Conservation (phyloP, 2,888 invertebrate genomes). For the Psylliodes chrysocephalus region DNA sequence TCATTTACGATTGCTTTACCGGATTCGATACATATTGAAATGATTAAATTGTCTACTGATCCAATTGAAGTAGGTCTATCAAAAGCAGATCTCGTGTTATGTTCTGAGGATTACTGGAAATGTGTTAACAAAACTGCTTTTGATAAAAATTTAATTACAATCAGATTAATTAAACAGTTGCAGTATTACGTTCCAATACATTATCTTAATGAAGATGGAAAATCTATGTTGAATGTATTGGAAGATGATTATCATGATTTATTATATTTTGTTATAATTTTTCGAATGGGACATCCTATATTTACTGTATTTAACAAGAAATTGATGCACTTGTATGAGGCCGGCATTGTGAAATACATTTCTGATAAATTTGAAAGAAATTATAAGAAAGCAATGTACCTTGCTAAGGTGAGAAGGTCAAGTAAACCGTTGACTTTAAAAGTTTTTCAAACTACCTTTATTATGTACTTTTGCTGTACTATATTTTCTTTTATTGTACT, state of each 20-base stretch:
- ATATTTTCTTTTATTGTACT: not conserved
- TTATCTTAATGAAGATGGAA: constrained; percentile 26
- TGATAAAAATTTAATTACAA: constrained; percentile 16
- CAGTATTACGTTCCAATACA: constrained; percentile 21
- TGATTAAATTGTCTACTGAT: constrained; percentile 1
- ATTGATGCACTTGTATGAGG: constrained; percentile 2
- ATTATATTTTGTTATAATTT: constrained; percentile 1
- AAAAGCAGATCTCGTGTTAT: not conserved
- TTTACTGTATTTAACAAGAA: not conserved
- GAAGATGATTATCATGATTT: constrained; percentile 1
- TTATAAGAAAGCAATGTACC: not conserved
- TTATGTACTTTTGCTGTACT: not conserved
- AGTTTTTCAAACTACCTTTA: not conserved
- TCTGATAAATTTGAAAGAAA: constrained; percentile 2
- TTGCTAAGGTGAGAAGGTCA: not conserved
- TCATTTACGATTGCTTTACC: constrained; percentile 15
- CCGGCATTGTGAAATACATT: not conserved
- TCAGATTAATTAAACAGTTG: constrained; percentile 12
- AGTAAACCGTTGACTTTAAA: not conserved
- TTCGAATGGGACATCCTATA: not conserved
- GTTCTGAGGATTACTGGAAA: not conserved
- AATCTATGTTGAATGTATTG: constrained; percentile 20
- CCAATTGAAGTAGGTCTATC: not conserved
- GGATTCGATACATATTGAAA: not conserved
- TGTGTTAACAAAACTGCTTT: constrained; percentile 28